These are phyloP conservation scores for Apoda limacodes DNA, from an alignment of 2,888 invertebrate species.

Conservation along the genomic window DNA sequence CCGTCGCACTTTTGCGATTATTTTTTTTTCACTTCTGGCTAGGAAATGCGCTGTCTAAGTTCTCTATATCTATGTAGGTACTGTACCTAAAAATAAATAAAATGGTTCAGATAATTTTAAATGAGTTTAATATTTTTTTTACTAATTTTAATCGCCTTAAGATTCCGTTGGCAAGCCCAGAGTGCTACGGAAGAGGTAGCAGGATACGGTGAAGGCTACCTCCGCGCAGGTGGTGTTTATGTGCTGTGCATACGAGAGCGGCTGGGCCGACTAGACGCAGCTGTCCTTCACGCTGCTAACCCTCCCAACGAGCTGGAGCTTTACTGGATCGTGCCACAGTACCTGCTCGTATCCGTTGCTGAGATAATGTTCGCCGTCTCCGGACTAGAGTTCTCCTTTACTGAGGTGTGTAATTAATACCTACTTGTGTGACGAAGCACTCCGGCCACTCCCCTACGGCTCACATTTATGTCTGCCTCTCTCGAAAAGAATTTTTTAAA, in stretches of 20 bases:
- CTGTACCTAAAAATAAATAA: too few species aligned
- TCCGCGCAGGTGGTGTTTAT: constrained; percentile 65
- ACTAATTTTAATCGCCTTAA: too few species aligned
- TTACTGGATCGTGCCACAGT: constrained; percentile 83
- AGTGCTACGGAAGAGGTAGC: constrained; percentile 39
- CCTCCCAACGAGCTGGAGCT: constrained; percentile 76
- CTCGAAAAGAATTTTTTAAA: too few species aligned
- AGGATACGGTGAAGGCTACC: constrained; percentile 42
- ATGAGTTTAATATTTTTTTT: too few species aligned
- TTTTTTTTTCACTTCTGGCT: too few species aligned
- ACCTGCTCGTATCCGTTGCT: constrained; percentile 80
- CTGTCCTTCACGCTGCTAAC: constrained; percentile 70
- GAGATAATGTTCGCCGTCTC: constrained; percentile 88
- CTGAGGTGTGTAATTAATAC: constrained; percentile 63
- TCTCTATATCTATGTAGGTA: too few species aligned
- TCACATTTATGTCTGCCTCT: too few species aligned
- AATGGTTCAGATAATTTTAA: too few species aligned
- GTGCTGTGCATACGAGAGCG: constrained; percentile 65
- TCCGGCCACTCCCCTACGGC: too few species aligned
- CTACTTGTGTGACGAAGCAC: background rate
- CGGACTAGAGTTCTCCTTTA: constrained; percentile 86
- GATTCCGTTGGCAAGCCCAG: constrained; percentile 46
- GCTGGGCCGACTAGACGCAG: constrained; percentile 61
- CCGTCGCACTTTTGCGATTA: too few species aligned
- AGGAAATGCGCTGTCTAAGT: too few species aligned